Base-by-base conservation (phyloP, 2,888 invertebrate genomes). In the Cenopis cana region DNA sequence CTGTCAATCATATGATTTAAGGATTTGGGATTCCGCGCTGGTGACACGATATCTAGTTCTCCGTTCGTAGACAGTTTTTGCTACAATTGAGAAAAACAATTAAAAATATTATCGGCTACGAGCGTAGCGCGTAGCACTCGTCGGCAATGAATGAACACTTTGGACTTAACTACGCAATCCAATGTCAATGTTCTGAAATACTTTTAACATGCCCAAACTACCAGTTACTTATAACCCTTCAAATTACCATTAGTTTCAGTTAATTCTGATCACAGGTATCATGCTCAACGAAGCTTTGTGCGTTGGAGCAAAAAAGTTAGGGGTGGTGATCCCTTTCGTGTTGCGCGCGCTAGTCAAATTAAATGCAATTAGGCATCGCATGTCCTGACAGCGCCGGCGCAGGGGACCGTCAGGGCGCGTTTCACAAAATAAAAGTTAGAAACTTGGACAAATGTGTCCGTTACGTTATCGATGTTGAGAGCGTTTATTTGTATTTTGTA, bases 321-420 rank as follows among this genome's bases (percentile, higher is more conserved):
- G 82, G 79, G 74, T 76, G 73, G 76, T 74, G 72, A 69, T 76
- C 81, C 81, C 82, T 67, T 74, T 75, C 74, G 74, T 74, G 76
- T 77, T 77, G 72, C 72, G 76, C 83, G 81, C 83, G 79, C 78
- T 81, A 83, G 80, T 80, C 74, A 83, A 88, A 89, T 89, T 87
- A 84, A 79, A 81, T 79, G 78, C 81, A 86, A 89, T 89, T 87
- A 85, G 77, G 75, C 80, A 78, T 80, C 82, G 81, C 78, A 81
- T 79, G 79, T 78, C 79, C 71, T 66, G 66, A 74, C 74, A 36
- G 56, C 67, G 67, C 69, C 12, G 60, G 69, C 72, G 73, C 69
- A 72, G 64, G 72, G 69, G 73, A 36, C 55, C 72, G 74, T 72
- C 57, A 33, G 67, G 29, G 54, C 36, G 46, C 54, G 46, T 29